Percentiles rank a stretch among this genome's conserved stretches.
These are phyloP conservation scores for Apoda limacodes DNA, from an alignment of 2,888 invertebrate species.

Conservation along the genomic window DNA sequence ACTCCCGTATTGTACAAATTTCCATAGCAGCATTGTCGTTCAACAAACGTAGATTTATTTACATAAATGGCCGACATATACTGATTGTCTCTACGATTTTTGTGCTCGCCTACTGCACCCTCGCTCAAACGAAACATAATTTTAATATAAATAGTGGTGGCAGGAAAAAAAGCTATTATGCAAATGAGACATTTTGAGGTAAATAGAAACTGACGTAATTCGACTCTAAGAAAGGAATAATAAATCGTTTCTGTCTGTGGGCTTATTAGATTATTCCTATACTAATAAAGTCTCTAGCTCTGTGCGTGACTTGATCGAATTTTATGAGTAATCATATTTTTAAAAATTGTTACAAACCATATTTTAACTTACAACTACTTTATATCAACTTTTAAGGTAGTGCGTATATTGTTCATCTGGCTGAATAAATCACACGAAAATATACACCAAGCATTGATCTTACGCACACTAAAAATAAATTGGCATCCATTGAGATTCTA, in stretches of 20 bases:
- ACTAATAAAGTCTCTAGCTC: constrained; percentile 20
- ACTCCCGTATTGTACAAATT: constrained; percentile 51
- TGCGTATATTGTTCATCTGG: no score
- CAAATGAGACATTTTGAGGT: constrained; percentile 68
- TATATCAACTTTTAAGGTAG: no score
- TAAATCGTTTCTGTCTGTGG: constrained; percentile 52
- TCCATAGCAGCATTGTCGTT: constrained; percentile 49
- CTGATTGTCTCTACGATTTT: constrained; percentile 66
- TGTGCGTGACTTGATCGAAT: constrained; percentile 33
- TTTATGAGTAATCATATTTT: constrained; percentile 12
- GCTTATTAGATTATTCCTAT: constrained; percentile 44
- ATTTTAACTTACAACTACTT: no score
- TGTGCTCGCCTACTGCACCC: constrained; percentile 55
- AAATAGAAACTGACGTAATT: constrained; percentile 64
- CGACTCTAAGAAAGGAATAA: constrained; percentile 54
- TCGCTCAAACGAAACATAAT: constrained; percentile 60
- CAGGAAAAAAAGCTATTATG: constrained; percentile 68
- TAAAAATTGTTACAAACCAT: constrained; percentile 2
- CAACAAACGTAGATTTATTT: constrained; percentile 49
- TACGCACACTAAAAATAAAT: no score
- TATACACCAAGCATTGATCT: no score
- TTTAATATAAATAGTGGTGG: constrained; percentile 66
- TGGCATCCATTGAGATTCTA: constrained; percentile 59
- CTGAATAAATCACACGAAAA: no score
- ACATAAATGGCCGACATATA: constrained; percentile 65